Percentiles rank a stretch among this genome's conserved stretches.
These are phyloP conservation scores for Drosophila fuyamai DNA, from an alignment of 1,140 invertebrate genomes.

Conservation along the genomic window DNA sequence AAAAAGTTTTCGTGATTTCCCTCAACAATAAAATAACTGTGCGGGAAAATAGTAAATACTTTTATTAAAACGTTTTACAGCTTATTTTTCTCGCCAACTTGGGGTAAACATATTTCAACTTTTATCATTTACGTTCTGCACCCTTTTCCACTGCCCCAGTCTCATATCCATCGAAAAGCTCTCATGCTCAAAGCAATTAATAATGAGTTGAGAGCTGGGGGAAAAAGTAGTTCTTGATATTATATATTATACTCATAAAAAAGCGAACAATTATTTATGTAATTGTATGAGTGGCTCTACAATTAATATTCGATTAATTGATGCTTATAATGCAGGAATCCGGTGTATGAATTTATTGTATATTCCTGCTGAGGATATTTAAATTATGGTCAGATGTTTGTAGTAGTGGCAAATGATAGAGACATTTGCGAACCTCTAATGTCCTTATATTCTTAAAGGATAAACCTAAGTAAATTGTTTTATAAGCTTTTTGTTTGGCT, in stretches of 20 bases:
- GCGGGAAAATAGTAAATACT: conserved; percentile 74
- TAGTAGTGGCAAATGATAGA: too few species aligned
- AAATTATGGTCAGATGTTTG: too few species aligned
- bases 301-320: conserved; percentile 1
- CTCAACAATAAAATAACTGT: conserved; percentile 80
- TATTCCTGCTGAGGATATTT: too few species aligned
- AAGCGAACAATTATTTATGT: conserved; percentile 7
- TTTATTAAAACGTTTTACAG: conserved; percentile 79
- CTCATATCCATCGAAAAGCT: conserved; percentile 2
- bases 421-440: too few species aligned
- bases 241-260: conserved; percentile 15
- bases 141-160: not conserved
- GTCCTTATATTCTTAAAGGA: too few species aligned
- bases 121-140: conserved; percentile 53
- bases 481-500: too few species aligned
- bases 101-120: conserved; percentile 65
- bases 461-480: too few species aligned
- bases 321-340: not conserved
- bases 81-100: conserved; percentile 60
- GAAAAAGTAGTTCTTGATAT: conserved; percentile 18
- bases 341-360: too few species aligned
- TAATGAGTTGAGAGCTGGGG: conserved; percentile 31
- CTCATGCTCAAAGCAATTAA: conserved; percentile 47
- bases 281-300: not conserved
- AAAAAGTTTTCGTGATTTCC: conserved; percentile 70